Percentiles rank a stretch among this genome's conserved stretches.
Conservation (phyloP, 2,113 vertebrate species). For the Etia nguti region DNA sequence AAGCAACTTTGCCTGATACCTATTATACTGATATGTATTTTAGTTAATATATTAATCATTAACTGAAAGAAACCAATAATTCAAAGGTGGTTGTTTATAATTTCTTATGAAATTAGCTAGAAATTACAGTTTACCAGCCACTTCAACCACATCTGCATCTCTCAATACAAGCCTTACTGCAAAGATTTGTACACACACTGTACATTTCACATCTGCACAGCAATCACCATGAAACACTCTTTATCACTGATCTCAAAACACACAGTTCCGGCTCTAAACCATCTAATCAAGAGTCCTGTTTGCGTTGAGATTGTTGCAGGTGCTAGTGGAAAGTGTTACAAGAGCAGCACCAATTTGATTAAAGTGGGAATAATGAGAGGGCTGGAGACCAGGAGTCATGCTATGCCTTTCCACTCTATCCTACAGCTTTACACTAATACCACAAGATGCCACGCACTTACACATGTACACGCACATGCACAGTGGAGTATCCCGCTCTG, state of each 20-base stretch:
- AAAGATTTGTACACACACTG: neutral
- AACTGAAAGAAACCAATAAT: neutral
- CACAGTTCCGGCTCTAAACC: neutral
- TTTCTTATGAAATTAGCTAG: neutral
- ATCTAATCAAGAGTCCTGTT: constrained; percentile 6
- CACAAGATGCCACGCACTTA: neutral
- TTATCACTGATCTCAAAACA: neutral
- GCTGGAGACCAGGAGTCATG: neutral
- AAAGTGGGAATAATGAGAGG: constrained; percentile 46
- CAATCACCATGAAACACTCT: neutral
- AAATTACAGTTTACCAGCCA: neutral
- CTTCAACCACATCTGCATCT: neutral
- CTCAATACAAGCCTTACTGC: neutral
- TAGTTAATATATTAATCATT: neutral
- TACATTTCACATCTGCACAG: neutral
- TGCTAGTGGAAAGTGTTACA: constrained; percentile 20
- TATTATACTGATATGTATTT: neutral
- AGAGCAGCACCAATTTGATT: constrained; percentile 32
- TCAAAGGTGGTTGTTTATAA: neutral
- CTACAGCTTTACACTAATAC: neutral
- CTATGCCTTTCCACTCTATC: neutral
- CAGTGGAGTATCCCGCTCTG: neutral
- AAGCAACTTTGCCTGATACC: neutral
- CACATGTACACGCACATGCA: neutral
- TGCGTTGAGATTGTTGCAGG: neutral